Base-by-base conservation (phyloP, 2,888 invertebrate species). In the Tridacna gigas region DNA sequence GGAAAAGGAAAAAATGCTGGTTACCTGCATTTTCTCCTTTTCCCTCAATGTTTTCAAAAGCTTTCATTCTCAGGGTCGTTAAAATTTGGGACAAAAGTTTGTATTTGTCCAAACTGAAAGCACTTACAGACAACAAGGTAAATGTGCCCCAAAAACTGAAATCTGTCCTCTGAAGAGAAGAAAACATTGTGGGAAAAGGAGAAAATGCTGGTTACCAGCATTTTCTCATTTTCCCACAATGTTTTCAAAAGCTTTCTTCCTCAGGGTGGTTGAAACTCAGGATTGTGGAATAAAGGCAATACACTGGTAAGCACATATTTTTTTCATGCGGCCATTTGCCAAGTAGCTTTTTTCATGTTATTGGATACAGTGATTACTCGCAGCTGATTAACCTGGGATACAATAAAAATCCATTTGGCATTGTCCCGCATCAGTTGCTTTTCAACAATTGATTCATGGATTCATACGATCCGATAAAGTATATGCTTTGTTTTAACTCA, bases 371-470 rank as follows among this genome's bases (percentile, higher is more conserved):
- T 69, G 45, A 69, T 69, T 69, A 45, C n/a, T 18, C 22, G 15
- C 22, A 69, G 69, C 2, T 69, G 66, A 26, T 66, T 66, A 37
- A 66, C 28, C 66, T n/a, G 69, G 69, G 69, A 69, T n/a, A 69
- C 69, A 69, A 69, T 69, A 69, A 37, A n/a, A 69, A 69, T 22
- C 45, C 20, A 69, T 69, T 69, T 69, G 69, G 47, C 18, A 45
- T 69, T 18, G 69, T 25, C 45, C 47, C 13, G 69, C 69, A 69
- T 69, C 69, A 69, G n/a, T 47, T 20, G 45, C 18, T 47, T 18
- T 26, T n/a, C 45, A 45, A 47, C 69, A 69, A 69, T 69, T 69
- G 69, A 69, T 69, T 69, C 45, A 28, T 22, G 47, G 28, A 26
- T 69, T 69, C 69, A 45, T 69, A n/a, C 20, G 18, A 56, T 56